These are phyloP conservation scores for Himalopsyche kuldschensis DNA, from an alignment of 2,888 invertebrate species.

Conservation along the genomic window DNA sequence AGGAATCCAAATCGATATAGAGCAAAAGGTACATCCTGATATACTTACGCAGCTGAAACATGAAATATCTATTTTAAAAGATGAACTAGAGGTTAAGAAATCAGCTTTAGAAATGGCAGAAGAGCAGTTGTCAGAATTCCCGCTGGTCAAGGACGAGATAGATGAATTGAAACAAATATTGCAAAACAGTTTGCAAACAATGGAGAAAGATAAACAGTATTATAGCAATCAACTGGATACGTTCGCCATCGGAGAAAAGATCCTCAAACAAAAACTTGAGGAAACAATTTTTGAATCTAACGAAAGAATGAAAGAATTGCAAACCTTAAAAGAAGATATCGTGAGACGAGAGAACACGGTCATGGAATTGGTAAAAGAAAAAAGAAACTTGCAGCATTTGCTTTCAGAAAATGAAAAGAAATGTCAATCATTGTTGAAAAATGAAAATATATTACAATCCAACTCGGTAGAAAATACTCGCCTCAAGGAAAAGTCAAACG, in stretches of 20 bases:
- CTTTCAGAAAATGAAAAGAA: slow-evolving; percentile 57
- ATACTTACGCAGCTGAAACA: slow-evolving; percentile 54
- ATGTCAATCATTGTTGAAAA: slow-evolving; percentile 43
- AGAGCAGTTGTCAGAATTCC: slow-evolving; percentile 58
- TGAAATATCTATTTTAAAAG: slow-evolving; percentile 61
- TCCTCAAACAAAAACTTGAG: slow-evolving; percentile 60
- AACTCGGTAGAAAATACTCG: slow-evolving; percentile 54
- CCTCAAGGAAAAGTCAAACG: slow-evolving; percentile 54
- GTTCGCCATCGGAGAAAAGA: slow-evolving; percentile 56
- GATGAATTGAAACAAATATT: slow-evolving; percentile 55
- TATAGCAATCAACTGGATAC: slow-evolving; percentile 61
- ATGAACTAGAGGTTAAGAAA: slow-evolving; percentile 59
- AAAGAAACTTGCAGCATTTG: slow-evolving; percentile 56
- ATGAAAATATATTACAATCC: slow-evolving; percentile 50
- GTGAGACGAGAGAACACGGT: slow-evolving; percentile 62
- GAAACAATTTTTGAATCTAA: slow-evolving; percentile 60
- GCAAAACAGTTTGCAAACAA: slow-evolving; percentile 56
- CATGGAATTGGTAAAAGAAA: slow-evolving; percentile 60
- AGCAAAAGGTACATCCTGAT: slow-evolving; percentile 54
- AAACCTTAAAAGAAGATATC: slow-evolving; percentile 60
- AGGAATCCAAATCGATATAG: slow-evolving; percentile 55
- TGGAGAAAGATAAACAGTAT: slow-evolving; percentile 60
- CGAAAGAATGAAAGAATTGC: slow-evolving; percentile 58
- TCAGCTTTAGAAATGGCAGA: slow-evolving; percentile 59
- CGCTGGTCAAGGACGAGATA: slow-evolving; percentile 55